A percentile compares a stretch with the other conserved stretches of the same genome.
Evolutionary conservation across 2,113 vertebrate genomes (phyloP).

Genomic region (Tretioscincus oriximinensis): DNA sequence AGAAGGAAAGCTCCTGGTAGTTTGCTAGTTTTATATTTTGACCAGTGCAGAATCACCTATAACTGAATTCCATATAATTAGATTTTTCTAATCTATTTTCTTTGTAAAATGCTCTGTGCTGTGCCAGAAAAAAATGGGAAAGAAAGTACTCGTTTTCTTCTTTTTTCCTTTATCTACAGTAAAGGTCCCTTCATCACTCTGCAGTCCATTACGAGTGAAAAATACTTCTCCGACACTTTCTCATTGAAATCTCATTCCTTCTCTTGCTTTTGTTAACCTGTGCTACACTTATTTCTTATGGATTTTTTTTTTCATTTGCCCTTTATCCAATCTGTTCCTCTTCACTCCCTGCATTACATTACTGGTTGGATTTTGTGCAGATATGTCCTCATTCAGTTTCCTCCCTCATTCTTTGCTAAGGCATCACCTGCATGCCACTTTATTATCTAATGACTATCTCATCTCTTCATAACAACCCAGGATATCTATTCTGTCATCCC

Average conservation of each 20-base stretch:
- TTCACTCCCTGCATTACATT: not conserved
- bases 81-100: not conserved
- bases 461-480: not conserved
- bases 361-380: not conserved
- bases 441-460: conserved; percentile 13
- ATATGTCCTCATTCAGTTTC: not conserved
- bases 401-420: not conserved
- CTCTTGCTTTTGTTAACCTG: not conserved
- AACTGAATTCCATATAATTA: not conserved
- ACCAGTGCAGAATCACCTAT: too few relatives aligned
- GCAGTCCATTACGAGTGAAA: conserved; percentile 2
- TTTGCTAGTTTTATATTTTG: too few relatives aligned
- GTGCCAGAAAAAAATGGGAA: not conserved
- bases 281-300: not conserved
- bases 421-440: not conserved
- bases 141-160: not conserved
- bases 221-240: not conserved
- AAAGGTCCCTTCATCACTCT: not conserved
- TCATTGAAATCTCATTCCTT: not conserved
- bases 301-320: conserved; percentile 24
- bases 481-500: not conserved
- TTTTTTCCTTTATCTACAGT: not conserved
- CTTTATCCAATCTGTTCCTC: not conserved
- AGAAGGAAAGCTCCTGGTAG: not conserved
- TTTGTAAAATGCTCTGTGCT: not conserved